Conservation (phyloP, 2,113 vertebrate genomes). For the Zosterops pallidus region DNA sequence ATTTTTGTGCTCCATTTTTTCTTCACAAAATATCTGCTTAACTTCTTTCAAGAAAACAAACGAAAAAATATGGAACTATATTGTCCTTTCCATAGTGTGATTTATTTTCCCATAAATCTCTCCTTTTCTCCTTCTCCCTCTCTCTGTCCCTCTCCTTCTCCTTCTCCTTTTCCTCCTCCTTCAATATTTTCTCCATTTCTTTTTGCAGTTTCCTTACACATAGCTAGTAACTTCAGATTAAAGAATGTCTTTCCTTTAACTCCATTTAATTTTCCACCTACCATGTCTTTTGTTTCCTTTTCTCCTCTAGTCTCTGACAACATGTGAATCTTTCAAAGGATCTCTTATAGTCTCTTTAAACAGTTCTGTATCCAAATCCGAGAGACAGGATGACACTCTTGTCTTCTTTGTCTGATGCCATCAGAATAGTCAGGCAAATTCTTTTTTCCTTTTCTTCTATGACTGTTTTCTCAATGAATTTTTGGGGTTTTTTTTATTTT, state of each 20-base stretch:
- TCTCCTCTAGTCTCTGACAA: neutral
- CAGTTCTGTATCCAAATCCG: neutral
- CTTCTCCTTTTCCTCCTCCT: neutral
- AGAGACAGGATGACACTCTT: neutral
- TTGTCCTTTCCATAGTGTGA: neutral
- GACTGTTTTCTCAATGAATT: neutral
- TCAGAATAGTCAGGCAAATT: neutral
- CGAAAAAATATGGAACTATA: neutral
- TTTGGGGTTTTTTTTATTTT: neutral
- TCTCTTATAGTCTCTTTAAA: neutral
- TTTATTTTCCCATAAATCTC: neutral
- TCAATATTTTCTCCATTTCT: neutral
- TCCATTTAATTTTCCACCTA: neutral
- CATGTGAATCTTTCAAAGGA: neutral
- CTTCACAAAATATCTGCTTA: neutral
- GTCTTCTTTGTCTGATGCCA: neutral
- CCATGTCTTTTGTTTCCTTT: neutral
- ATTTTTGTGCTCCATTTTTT: neutral
- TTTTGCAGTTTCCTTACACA: neutral
- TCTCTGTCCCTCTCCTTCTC: fast-evolving
- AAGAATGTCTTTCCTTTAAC: neutral
- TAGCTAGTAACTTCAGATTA: neutral
- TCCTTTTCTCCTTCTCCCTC: neutral
- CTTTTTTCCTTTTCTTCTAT: neutral
- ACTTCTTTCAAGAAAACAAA: neutral